A percentile compares a stretch with the other conserved stretches of the same genome.
Conservation (phyloP, 2,888 invertebrate species). For the Leucoptera coffeella region DNA sequence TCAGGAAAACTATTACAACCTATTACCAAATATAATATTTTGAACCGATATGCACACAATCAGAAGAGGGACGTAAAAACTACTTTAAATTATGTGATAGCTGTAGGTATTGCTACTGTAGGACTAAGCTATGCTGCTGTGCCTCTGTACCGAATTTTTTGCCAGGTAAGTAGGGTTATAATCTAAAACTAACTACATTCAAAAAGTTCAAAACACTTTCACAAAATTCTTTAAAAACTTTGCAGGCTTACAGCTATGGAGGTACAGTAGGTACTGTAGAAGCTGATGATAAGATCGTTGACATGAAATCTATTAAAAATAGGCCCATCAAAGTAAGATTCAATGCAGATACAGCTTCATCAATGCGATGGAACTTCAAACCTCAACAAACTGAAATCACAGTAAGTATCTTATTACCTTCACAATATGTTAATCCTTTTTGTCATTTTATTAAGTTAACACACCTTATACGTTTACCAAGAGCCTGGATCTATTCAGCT, state of each 20-base stretch:
- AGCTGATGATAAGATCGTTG: constrained; percentile 62
- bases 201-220: no score
- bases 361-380: constrained; percentile 95
- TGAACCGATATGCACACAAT: constrained; percentile 23
- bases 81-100: constrained; percentile 72
- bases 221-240: no score
- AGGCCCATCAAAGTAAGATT: constrained; percentile 76
- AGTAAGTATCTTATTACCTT: no score
- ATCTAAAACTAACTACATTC: no score
- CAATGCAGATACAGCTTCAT: constrained; percentile 87
- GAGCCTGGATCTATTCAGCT: no score
- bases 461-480: no score
- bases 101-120: constrained; percentile 69
- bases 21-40: no score
- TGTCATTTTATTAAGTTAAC: no score
- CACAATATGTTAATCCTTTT: no score
- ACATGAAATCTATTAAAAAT: constrained; percentile 64
- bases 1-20: no score
- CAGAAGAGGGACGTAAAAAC: constrained; percentile 41
- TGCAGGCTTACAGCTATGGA: constrained; percentile 86
- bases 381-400: constrained; percentile 88
- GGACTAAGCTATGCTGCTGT: constrained; percentile 95
- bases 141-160: constrained; percentile 94
- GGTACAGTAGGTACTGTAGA: constrained; percentile 77
- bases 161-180: constrained; percentile 69